These are phyloP conservation scores for Rhabdophis nuchalis DNA, from an alignment of 2,797 vertebrate genomes.

Conservation along the genomic window DNA sequence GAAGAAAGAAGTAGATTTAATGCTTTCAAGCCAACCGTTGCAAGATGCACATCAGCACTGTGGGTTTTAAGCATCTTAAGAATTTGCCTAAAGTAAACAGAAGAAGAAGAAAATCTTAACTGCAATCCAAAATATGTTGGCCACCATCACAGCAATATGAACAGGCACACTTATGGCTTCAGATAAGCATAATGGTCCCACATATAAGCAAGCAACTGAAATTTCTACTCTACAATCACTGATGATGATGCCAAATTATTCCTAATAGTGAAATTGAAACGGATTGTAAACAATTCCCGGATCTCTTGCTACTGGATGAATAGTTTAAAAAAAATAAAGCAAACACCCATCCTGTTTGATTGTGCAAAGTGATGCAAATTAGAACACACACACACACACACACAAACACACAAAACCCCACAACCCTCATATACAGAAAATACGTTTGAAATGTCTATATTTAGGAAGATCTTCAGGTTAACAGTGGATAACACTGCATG, in stretches of 20 bases:
- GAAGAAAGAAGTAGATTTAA: slow-evolving; percentile 86
- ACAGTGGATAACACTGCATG: neutral
- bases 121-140: neutral
- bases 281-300: neutral
- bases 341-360: neutral
- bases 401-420: no score
- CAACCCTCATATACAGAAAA: neutral
- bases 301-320: neutral
- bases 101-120: neutral
- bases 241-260: neutral
- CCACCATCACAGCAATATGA: neutral
- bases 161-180: neutral
- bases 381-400: neutral
- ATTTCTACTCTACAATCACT: neutral
- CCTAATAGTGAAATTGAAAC: neutral
- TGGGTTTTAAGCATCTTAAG: slow-evolving; percentile 80
- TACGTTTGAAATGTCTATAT: neutral
- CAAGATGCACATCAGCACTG: slow-evolving; percentile 73
- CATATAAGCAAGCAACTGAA: neutral
- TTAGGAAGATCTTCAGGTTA: neutral
- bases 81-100: slow-evolving; percentile 77
- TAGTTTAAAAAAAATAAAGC: neutral
- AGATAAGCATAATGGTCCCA: neutral
- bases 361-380: neutral
- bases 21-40: slow-evolving; percentile 78